Evolutionary conservation across 2,113 vertebrate species (phyloP).

Genomic region (Microtus richardsoni): DNA sequence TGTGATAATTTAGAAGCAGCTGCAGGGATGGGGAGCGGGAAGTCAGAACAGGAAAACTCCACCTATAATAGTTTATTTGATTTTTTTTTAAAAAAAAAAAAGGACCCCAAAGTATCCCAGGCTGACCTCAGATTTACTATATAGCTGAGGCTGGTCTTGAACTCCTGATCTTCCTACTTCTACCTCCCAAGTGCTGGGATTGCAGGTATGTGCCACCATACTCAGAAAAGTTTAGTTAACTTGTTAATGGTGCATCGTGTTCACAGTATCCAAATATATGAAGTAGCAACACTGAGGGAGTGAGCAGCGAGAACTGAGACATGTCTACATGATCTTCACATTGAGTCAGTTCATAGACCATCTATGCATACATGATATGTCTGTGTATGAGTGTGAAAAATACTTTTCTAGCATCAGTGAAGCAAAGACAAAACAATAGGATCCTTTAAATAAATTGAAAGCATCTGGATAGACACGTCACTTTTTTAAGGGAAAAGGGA

Average conservation of each 20-base stretch:
- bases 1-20: too few relatives aligned
- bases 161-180: not conserved
- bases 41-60: too few relatives aligned
- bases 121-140: not conserved
- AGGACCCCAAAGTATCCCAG: not conserved
- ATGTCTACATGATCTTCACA: conserved; percentile 32
- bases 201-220: not conserved
- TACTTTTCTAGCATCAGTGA: not conserved
- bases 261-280: not conserved
- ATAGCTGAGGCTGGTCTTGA: not conserved
- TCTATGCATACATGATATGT: not conserved
- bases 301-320: not conserved
- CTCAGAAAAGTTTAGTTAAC: not conserved
- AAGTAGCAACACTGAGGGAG: not conserved
- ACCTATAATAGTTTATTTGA: too few relatives aligned
- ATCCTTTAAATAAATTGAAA: conserved; percentile 49
- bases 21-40: too few relatives aligned
- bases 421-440: conserved; percentile 16
- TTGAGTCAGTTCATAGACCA: conserved; percentile 29
- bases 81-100: not conserved
- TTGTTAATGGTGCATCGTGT: not conserved
- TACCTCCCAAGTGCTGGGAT: not conserved
- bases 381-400: too few relatives aligned
- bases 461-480: not conserved
- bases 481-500: conserved; percentile 13